Evolutionary conservation across 2,888 invertebrate genomes (phyloP), one percentile per base, ranked within the genome.

Genomic region (Drosophila lacicola): DNA sequence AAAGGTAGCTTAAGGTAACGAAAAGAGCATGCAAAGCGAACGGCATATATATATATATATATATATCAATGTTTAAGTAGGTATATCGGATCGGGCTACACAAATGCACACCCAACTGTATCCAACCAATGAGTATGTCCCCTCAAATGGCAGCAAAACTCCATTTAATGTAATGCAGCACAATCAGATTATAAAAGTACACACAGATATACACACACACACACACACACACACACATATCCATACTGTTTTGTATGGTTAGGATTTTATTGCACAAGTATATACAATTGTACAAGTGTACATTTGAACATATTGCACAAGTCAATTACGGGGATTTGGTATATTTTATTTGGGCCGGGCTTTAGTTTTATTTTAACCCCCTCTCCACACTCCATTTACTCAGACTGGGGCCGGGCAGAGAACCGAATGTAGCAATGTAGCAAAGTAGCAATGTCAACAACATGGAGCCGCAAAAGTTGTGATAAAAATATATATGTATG

Each of bases 401-500:
- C 10, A 54, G 50, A 42, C 42, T 10, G 49, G 63, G 45, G 44
- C 55, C 60, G 44, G 82, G 50, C 39, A 36, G 49, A 45, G 37
- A 34, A 34, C 47, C 36, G 70, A 74, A 67, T 62, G 72, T 49
- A 55, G 36, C 66, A 62, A 63, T n/a, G n/a, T n/a, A n/a, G n/a
- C 73, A 73, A 71, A 76, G 76, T 70, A 76, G 69, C 77, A 74
- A 64, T 66, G 71, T 71, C 67, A 68, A 70, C 80, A 66, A 56
- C 77, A 70, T 80, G 83, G 70, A 69, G 64, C 86, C 81, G 86
- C 81, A 86, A 80, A 80, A 82, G 66, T 86, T 86, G 70, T 80
- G 62, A 80, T 86, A 82, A 77, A 82, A 86, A 77, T 86, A 82
- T 86, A 82, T 82, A 86, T 73, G 71, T 82, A 80, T 80, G 86